These are phyloP conservation scores for Reinhardtius hippoglossoides DNA, from an alignment of 2,113 vertebrate species.

Conservation along the genomic window DNA sequence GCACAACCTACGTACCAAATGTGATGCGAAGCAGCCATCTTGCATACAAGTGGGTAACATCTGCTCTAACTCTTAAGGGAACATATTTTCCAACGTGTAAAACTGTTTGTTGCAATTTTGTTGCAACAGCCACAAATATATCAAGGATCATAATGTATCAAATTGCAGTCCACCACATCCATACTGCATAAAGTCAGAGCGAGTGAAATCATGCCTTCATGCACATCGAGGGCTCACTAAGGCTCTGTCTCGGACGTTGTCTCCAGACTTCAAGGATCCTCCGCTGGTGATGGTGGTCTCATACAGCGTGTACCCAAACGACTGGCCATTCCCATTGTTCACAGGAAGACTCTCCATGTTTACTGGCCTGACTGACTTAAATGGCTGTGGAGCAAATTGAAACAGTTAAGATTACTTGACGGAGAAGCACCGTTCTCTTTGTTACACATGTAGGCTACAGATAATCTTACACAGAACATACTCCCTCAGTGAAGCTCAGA, in stretches of 20 bases:
- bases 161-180: not conserved
- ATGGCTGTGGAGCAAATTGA: slow-evolving; percentile 79
- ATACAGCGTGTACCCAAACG: slow-evolving; percentile 92
- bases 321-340: slow-evolving; percentile 88
- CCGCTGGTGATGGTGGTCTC: slow-evolving; percentile 87
- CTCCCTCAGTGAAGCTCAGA: slow-evolving; percentile 83
- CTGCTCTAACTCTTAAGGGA: too few species aligned
- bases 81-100: too few species aligned
- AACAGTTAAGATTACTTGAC: not conserved
- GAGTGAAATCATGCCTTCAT: not conserved
- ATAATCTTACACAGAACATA: slow-evolving; percentile 66
- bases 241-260: slow-evolving; percentile 88
- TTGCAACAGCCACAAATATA: not conserved
- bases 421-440: not conserved
- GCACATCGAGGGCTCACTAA: slow-evolving; percentile 81
- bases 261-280: slow-evolving; percentile 84
- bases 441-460: not conserved
- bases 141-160: not conserved
- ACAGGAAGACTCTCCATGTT: slow-evolving; percentile 94
- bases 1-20: too few species aligned
- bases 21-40: too few species aligned
- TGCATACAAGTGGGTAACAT: too few species aligned
- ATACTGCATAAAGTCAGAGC: too few species aligned
- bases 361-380: slow-evolving; percentile 84
- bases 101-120: not conserved